Base-by-base conservation (phyloP, 1,140 invertebrate species). In the Aporrectodea caliginosa region DNA sequence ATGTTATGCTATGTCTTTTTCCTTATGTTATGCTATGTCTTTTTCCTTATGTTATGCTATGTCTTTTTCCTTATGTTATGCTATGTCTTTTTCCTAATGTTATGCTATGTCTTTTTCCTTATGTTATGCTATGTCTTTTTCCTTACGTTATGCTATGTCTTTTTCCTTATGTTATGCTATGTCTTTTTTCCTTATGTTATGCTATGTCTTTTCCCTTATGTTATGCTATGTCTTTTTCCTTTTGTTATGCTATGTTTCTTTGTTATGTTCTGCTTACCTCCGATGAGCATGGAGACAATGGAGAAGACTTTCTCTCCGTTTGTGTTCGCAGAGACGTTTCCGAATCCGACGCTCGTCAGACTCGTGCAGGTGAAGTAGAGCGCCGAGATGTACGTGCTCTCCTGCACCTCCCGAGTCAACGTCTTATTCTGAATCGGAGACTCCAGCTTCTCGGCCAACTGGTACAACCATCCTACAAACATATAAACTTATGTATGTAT, bases 291-390 rank as follows among this genome's bases (percentile, higher is more conserved):
- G 34, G 93, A 94, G 84, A 94, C 92, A 80, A 98, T 95, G 82
- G 94, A 96, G 88, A 98, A 98, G 82, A 88, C 87, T 77, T 98
- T 98, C 88, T 98, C 96, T 1, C 91, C 91, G 78, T 94, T 93
- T 0, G 96, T 98, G 87, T 97, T 98, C 6, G 96, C 95, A 1
- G 95, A 95, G 1, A 98, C 96, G 87, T 98, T 98, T 43, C 96
- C 96, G 87, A 98, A 98, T 68, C 96, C 96, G 2, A 98, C 96
- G 79, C 95, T 97, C 14, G 96, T 98, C 68, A 98, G 90, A 85
- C 95, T 97, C 68, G 94, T 96, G 86, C 95, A 97, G 0, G 96
- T 98, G 87, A 98, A 98, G 89, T 98, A 98, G 1, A 98, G 90
- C 0, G 96, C 95, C 0, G 96, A 97, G 35, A 97, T 92, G 89